Evolutionary conservation across 2,797 vertebrate genomes (phyloP).

Genomic region (Lycodopsis pacificus): DNA sequence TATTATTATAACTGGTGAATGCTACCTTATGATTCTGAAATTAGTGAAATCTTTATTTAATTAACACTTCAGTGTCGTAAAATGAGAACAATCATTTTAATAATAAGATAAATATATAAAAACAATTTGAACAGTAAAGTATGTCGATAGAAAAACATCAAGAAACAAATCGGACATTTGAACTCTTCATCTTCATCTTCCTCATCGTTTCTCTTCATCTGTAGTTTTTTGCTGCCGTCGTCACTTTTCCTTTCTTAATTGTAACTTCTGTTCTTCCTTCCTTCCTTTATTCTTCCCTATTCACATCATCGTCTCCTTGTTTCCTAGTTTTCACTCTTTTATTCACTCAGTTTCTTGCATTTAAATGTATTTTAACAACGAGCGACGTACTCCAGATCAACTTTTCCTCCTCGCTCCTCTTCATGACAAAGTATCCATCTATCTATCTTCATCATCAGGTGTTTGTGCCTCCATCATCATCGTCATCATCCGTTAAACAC

Average conservation of each 20-base stretch:
- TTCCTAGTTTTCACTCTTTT: neutral
- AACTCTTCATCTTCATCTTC: neutral
- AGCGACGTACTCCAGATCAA: too few species aligned
- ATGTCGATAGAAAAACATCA: neutral
- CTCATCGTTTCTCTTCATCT: neutral
- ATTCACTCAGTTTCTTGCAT: neutral
- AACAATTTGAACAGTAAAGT: neutral
- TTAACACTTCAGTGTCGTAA: neutral
- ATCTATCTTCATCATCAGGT: neutral
- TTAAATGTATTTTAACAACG: neutral
- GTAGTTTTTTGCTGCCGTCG: too few species aligned
- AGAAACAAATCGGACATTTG: too few species aligned
- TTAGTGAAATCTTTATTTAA: neutral
- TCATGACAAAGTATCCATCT: neutral
- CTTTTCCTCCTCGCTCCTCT: neutral
- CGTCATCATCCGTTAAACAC: neutral
- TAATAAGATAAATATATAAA: too few species aligned
- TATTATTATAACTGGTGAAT: neutral
- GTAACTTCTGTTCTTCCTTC: neutral
- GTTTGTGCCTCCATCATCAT: constrained; percentile 15
- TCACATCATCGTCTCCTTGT: neutral
- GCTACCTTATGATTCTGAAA: neutral
- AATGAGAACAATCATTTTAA: neutral
- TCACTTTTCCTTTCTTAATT: neutral
- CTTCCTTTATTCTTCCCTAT: neutral